phyloP scores from a whole-genome alignment of 35 echinoderm and acorn worm genomes.

The Amphiura filiformis region DNA sequence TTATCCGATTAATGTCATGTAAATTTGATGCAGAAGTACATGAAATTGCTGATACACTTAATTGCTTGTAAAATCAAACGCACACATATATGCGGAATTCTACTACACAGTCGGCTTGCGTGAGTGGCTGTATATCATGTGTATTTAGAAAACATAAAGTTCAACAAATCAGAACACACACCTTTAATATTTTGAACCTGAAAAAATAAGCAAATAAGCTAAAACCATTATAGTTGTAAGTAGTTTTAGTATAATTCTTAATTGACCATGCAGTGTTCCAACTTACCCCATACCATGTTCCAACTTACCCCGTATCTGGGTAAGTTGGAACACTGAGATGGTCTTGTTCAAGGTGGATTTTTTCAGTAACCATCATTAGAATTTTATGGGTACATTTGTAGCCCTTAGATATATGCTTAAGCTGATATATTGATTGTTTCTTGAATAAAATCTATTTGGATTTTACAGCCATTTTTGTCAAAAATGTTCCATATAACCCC shows the following conservation, averaged over 20 bases:
- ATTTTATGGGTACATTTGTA: background rate
- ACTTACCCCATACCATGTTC: background rate
- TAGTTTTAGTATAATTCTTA: background rate
- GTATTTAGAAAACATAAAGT: background rate
- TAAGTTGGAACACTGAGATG: background rate
- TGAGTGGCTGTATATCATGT: background rate
- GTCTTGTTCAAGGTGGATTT: background rate
- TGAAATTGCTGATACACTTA: background rate
- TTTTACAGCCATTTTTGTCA: background rate
- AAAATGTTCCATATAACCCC: background rate
- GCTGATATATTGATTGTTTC: background rate
- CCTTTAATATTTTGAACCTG: background rate
- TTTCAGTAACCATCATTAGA: background rate
- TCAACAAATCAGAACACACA: background rate
- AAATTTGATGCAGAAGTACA: background rate
- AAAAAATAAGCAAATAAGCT: too few species aligned
- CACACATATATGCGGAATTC: background rate
- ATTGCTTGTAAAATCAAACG: too few species aligned
- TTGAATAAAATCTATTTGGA: background rate
- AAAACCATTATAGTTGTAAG: background rate
- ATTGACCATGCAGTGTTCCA: background rate
- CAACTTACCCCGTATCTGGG: background rate
- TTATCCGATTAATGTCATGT: background rate
- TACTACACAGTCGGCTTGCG: background rate
- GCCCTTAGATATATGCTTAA: background rate